Percentiles rank a stretch among this genome's conserved stretches.
Conservation (phyloP, 2,888 invertebrate genomes). For the Gymnocheta viridis region DNA sequence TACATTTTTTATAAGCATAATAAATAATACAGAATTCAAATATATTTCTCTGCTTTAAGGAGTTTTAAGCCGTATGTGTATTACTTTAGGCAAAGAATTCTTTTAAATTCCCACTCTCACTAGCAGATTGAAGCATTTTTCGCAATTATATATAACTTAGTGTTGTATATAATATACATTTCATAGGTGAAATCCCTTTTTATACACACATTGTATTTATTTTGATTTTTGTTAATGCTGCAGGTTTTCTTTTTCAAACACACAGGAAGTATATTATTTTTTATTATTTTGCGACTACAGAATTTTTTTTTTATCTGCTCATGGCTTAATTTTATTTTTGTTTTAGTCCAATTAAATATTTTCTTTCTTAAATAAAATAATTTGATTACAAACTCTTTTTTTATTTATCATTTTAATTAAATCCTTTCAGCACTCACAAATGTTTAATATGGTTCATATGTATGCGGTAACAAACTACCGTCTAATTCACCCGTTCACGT, state of each 20-base stretch:
- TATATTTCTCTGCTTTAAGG: not conserved
- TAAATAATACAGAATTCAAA: not conserved
- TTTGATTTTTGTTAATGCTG: not conserved
- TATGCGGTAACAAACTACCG: conserved; percentile 27
- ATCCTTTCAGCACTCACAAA: conserved; percentile 29
- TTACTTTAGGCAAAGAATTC: not conserved
- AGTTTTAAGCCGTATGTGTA: not conserved
- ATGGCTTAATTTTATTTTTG: not conserved
- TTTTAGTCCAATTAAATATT: not conserved
- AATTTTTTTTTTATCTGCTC: not conserved
- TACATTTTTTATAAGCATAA: not conserved
- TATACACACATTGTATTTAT: not conserved
- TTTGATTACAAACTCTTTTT: not conserved
- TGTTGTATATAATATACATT: not conserved
- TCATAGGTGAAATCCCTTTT: conserved; percentile 9
- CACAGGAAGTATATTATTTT: not conserved
- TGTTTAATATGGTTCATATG: not conserved
- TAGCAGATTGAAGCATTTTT: not conserved
- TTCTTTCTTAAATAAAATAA: not conserved
- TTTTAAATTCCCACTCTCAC: not conserved
- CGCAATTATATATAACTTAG: not conserved
- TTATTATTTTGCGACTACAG: not conserved
- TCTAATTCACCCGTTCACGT: conserved; percentile 60
- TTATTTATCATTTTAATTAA: conserved; percentile 1
- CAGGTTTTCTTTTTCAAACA: not conserved